Evolutionary conservation across 92 coral and sea anemone genomes (phyloP).

Genomic region (Scolanthus callimorphus): DNA sequence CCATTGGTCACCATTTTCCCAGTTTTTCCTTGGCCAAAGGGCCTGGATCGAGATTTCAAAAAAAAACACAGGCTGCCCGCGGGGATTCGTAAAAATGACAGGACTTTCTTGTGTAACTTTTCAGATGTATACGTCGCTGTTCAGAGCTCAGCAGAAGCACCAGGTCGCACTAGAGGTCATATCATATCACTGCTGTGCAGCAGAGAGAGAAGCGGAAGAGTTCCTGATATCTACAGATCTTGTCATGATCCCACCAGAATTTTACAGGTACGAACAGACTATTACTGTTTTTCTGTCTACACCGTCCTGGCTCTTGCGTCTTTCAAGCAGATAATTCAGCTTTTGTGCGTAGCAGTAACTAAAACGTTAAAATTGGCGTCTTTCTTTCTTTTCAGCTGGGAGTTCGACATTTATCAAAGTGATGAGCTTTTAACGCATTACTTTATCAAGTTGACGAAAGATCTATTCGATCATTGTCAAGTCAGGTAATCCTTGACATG

Average conservation of each 20-base stretch:
- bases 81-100: no score
- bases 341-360: no score
- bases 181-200: constrained; percentile 80
- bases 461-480: constrained; percentile 60
- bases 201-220: constrained; percentile 53
- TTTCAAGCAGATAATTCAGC: no score
- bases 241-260: constrained; percentile 64
- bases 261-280: constrained; percentile 88
- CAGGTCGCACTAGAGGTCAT: constrained; percentile 89
- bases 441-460: constrained; percentile 72
- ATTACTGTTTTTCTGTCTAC: no score
- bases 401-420: constrained; percentile 71
- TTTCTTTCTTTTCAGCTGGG: constrained; percentile 55
- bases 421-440: constrained; percentile 57
- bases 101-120: no score
- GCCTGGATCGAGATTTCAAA: no score
- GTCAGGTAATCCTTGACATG: constrained; percentile 84
- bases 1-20: no score
- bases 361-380: no score
- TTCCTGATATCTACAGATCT: constrained; percentile 29
- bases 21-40: no score
- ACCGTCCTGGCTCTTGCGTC: no score
- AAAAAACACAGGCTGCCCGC: no score
- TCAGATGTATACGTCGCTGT: constrained; percentile 81
- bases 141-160: constrained; percentile 79